Evolutionary conservation across 2,888 invertebrate genomes (phyloP), one percentile per base, ranked within the genome.

Genomic region (Brassicogethes aeneus): DNA sequence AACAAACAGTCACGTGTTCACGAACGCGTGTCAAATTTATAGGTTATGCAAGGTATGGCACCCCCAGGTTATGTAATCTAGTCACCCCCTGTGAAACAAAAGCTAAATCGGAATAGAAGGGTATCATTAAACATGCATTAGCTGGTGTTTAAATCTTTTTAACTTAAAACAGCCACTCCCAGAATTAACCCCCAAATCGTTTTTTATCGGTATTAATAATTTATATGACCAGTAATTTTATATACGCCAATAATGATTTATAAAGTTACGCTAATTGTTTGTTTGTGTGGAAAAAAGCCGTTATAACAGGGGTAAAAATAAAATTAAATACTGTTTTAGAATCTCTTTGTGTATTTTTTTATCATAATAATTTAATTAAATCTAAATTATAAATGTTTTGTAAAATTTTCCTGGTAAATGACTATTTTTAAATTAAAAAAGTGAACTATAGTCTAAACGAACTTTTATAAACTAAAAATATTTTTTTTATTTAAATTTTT

Each of bases 81-180:
- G 5, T 10, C 46, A 46, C 55, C 56, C 55, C 55, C 52, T 55
- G 57, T 54, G 57, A 60, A 61, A 60, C 59, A 61, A 64, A 61
- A 59, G 55, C 56, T 56, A 58, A 60, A 59, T 55, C 55, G 52
- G 50, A 50, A 50, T 51, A 50, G 48, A 52, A 52, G 47, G 53
- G 54, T 59, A 53, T 65, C 61, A 65, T 65, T 65, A 65, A 60
- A 62, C 57, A 56, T 54, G 53, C 64, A 62, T 64, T 64, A 62
- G 57, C 53, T 51, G 52, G 50, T 54, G 50, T 54, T 58, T 57
- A 54, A 50, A 43, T 48, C 43, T 43, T 59, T 53, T 55, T 53
- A 49, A 47, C 51, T 50, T 54, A 51, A 60, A 59, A 60, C 58
- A 42, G 52, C 46, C 57, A 54, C 57, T 47, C 57, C 54, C 55